Evolutionary conservation across 30 jellyfish, hydroid and myxozoan genomes (phyloP).

Genomic region (Pelagia noctiluca): DNA sequence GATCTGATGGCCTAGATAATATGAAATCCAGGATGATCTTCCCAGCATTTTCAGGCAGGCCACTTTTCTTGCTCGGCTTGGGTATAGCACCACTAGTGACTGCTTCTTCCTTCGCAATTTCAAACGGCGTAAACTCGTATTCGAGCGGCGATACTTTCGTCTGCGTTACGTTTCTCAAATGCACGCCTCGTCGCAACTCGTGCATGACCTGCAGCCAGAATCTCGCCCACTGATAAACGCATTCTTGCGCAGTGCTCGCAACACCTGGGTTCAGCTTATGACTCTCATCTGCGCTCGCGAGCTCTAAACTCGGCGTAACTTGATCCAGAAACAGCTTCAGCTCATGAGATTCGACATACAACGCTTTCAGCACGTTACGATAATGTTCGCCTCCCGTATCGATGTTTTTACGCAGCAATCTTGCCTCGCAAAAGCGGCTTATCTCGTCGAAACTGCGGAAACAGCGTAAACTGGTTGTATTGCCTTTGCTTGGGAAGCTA

Average conservation of each 20-base stretch:
- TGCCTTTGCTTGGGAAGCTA: constrained; percentile 45
- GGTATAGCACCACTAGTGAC: background rate
- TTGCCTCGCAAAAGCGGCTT: constrained; percentile 79
- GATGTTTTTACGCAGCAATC: constrained; percentile 58
- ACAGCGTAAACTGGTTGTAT: constrained; percentile 42
- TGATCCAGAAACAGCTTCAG: constrained; percentile 81
- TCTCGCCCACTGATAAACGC: constrained; percentile 92
- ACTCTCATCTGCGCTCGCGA: constrained; percentile 40
- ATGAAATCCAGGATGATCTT: constrained; percentile 60
- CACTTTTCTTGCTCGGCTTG: constrained; percentile 18
- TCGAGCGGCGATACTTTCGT: constrained; percentile 37
- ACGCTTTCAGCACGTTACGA: constrained; percentile 72
- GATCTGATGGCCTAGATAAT: constrained; percentile 33
- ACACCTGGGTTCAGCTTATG: constrained; percentile 56
- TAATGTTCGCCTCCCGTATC: constrained; percentile 71
- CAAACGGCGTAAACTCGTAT: constrained; percentile 64
- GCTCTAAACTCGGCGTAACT: constrained; percentile 59
- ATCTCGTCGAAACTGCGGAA: constrained; percentile 81
- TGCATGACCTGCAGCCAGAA: constrained; percentile 93
- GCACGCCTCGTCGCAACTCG: constrained; percentile 84
- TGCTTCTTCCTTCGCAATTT: constrained; percentile 20
- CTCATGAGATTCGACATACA: constrained; percentile 91
- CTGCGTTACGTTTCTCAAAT: constrained; percentile 57
- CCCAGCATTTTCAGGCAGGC: constrained; percentile 73
- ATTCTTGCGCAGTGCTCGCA: constrained; percentile 72